Conservation (phyloP, 2,797 vertebrate species). For the Enteromius paludinosus region DNA sequence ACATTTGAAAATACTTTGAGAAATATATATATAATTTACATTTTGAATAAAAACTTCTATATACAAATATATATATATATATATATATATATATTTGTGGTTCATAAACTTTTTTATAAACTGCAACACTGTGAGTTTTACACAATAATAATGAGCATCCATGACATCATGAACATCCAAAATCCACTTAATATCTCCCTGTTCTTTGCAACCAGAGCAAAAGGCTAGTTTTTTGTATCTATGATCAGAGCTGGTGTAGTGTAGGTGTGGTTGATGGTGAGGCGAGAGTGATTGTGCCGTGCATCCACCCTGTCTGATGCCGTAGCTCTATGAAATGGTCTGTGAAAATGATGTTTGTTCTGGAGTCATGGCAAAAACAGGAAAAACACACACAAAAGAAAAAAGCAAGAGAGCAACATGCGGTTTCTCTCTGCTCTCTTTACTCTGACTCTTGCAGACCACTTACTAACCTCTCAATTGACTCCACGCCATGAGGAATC, state of each 20-base stretch:
- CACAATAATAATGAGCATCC: background rate
- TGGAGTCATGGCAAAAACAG: conserved; percentile 30
- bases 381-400: conserved; percentile 21
- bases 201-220: background rate
- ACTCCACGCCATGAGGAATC: conserved; percentile 11
- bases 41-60: too few relatives aligned
- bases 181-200: background rate
- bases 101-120: too few relatives aligned
- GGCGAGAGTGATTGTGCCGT: conserved; percentile 29
- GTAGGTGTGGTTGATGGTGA: conserved; percentile 19
- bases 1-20: too few relatives aligned
- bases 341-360: conserved; percentile 75
- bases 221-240: background rate
- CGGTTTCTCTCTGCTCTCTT: background rate
- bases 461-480: conserved; percentile 32
- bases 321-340: conserved; percentile 80
- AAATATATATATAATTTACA: too few relatives aligned
- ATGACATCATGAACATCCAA: background rate
- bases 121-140: background rate
- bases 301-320: conserved; percentile 76
- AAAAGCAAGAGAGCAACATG: conserved; percentile 7
- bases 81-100: too few relatives aligned
- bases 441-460: background rate
- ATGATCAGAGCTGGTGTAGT: conserved; percentile 1
- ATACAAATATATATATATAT: too few relatives aligned